Evolutionary conservation across 2,113 vertebrate genomes (phyloP).

Genomic region (Micromys minutus): DNA sequence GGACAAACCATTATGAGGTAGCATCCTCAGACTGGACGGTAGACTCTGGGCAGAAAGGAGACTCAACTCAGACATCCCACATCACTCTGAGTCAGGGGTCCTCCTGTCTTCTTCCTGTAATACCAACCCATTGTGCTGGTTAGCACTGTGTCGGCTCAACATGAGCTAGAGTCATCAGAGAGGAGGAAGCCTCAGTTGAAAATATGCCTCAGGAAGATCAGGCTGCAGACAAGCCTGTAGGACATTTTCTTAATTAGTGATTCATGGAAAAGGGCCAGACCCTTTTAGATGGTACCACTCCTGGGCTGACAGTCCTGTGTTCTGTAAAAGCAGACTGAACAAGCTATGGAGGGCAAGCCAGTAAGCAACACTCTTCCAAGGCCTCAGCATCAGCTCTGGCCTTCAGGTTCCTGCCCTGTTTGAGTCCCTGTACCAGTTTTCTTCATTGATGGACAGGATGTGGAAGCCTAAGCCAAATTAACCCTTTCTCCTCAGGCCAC

Average conservation of each 20-base stretch:
- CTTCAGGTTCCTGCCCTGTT: background rate
- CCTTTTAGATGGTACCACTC: background rate
- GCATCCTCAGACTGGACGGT: background rate
- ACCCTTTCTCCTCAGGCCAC: background rate
- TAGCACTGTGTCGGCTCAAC: background rate
- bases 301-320: background rate
- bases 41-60: background rate
- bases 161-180: background rate
- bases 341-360: background rate
- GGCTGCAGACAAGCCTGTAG: background rate
- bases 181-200: background rate
- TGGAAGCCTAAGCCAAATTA: background rate
- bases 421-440: background rate
- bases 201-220: background rate
- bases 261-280: background rate
- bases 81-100: background rate
- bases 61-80: background rate
- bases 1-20: background rate
- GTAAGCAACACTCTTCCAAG: background rate
- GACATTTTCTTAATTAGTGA: background rate
- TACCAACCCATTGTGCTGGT: background rate
- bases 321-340: background rate
- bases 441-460: background rate
- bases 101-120: background rate
- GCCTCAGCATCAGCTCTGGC: background rate